A percentile compares a stretch with the other conserved stretches of the same genome.
Conservation (phyloP, 2,797 vertebrate species). For the Clarias platycephalus region DNA sequence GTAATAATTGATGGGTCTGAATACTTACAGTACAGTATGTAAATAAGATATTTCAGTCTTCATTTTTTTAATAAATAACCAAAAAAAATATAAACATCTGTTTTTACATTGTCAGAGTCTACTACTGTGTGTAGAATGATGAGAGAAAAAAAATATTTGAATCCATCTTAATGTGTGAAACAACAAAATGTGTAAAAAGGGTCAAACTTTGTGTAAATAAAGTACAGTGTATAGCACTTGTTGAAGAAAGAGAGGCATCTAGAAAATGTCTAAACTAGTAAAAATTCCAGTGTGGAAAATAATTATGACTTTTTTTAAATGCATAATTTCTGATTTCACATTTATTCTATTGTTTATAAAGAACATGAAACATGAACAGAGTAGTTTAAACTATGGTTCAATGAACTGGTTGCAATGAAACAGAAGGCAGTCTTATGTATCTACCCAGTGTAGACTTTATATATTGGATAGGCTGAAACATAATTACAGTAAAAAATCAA, state of each 20-base stretch:
- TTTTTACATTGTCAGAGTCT: background rate
- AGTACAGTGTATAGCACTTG: too few species aligned
- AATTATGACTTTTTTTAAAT: background rate
- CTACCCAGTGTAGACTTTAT: background rate
- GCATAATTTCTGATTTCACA: background rate
- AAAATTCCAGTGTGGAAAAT: background rate
- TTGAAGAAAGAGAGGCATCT: too few species aligned
- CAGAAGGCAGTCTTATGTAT: background rate
- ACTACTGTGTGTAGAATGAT: too few species aligned
- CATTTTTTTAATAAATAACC: too few species aligned
- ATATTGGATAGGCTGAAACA: background rate
- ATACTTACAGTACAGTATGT: too few species aligned
- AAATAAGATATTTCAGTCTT: too few species aligned
- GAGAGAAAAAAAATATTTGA: too few species aligned
- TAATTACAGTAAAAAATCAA: conserved; percentile 1
- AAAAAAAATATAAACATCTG: background rate
- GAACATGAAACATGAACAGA: background rate
- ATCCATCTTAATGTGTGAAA: too few species aligned
- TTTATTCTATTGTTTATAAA: background rate
- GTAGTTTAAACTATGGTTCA: background rate
- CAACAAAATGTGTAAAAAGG: too few species aligned
- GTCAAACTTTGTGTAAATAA: too few species aligned
- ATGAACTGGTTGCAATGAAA: background rate
- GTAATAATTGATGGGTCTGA: too few species aligned
- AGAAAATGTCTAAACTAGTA: background rate